Base-by-base conservation (phyloP, 2,113 vertebrate genomes). In the Chaetura pelagica region DNA sequence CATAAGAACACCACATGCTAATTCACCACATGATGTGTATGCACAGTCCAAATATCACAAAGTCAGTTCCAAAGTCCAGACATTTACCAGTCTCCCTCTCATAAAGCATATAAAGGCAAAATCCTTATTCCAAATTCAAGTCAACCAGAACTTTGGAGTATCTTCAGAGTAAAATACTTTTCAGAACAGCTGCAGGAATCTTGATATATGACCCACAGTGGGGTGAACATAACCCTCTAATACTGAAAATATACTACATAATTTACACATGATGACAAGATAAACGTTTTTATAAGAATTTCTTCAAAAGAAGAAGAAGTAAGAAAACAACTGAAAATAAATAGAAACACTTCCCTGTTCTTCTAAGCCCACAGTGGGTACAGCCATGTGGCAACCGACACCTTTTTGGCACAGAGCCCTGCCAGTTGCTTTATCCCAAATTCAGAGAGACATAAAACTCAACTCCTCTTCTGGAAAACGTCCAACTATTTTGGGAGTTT, bases 61-160 rank as follows among this genome's bases (percentile, higher is more conserved):
- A 97, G 48, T 87, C 77, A n/a, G 85, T 97, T 97, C 97, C 96
- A 98, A 97, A 96, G 90, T 95, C 93, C 93, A 96, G 94, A 96
- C 84, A 68, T 96, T 98, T 97, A 97, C 96, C 97, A 98, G 91
- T 94, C 61, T 96, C 69, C 75, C 92, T 95, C 90, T 97, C 87
- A 97, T 92, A 97, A 94, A 97, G 94, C 88, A 90, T 93, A 97
- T 96, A 96, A 97, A 89, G 94, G 96, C 93, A 97, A 96, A 95
- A 89, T 72, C 93, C 77, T 96, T 95, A 95, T 95, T 97, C 96
- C 97, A 98, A 97, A 94, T 84, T 87, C 90, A 97, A 98, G 86
- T 97, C 95, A 97, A 96, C 94, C 95, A 97, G 92, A 98, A 98
- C 94, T 87, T 97, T 98, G 97, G 97, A 98, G 96, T 88, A 86